phyloP scores from a whole-genome alignment of 2,888 invertebrate genomes.

The Oscheius myriophilus region DNA sequence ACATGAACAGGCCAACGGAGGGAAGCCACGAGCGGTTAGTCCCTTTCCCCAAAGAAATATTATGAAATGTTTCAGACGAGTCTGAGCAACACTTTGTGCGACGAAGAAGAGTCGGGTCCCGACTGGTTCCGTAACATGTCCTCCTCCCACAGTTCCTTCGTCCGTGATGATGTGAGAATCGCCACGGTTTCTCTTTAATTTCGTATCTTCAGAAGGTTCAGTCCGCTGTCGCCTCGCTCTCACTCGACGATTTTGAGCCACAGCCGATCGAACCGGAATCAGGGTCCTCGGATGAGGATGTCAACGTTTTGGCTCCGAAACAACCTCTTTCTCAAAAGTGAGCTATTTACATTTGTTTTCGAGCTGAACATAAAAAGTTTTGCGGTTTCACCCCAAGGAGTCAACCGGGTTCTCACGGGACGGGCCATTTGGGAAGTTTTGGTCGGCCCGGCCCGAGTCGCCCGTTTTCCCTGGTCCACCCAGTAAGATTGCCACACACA shows the following conservation, averaged over 20 bases:
- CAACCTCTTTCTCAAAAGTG: not conserved
- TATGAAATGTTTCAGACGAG: conserved; percentile 7
- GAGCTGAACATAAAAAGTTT: not conserved
- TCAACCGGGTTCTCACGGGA: no score
- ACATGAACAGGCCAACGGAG: conserved; percentile 8
- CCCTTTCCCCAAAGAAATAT: not conserved
- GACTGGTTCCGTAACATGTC: conserved; percentile 60
- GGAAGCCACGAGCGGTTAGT: conserved; percentile 18
- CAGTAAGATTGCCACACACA: no score
- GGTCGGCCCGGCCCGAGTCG: no score
- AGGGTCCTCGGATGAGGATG: not conserved
- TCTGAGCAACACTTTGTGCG: conserved; percentile 24
- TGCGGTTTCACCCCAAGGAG: no score
- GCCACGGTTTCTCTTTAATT: not conserved
- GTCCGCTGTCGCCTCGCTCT: not conserved
- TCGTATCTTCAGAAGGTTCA: not conserved
- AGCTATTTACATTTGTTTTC: not conserved
- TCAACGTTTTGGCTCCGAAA: conserved; percentile 9
- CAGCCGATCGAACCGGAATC: conserved; percentile 17
- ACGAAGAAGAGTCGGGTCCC: conserved; percentile 59
- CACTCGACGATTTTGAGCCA: conserved; percentile 21
- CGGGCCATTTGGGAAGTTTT: no score
- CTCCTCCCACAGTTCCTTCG: conserved; percentile 13
- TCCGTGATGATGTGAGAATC: not conserved
- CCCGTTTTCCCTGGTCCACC: no score